These are phyloP conservation scores for Poeciliopsis paucimaculata DNA, from an alignment of 2,797 vertebrate genomes.

Conservation along the genomic window DNA sequence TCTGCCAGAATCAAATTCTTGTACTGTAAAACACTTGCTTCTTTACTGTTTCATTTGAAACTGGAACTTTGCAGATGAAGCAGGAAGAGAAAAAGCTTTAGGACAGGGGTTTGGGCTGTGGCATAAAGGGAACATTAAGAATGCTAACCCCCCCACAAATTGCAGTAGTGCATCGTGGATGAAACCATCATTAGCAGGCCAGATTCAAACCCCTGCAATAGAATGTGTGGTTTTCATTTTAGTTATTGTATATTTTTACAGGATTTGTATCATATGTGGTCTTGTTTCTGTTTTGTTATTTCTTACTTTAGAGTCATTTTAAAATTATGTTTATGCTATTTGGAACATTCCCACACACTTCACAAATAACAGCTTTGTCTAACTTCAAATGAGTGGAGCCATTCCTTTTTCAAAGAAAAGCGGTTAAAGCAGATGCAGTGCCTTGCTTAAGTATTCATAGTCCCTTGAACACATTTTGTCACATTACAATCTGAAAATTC, in stretches of 20 bases:
- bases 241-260: constrained; percentile 71
- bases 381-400: constrained; percentile 37
- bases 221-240: constrained; percentile 72
- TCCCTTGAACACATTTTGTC: neutral
- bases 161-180: constrained; percentile 51
- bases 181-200: constrained; percentile 43
- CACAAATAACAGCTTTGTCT: constrained; percentile 25
- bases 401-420: constrained; percentile 54
- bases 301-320: constrained; percentile 60
- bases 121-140: constrained; percentile 30
- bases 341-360: constrained; percentile 65
- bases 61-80: constrained; percentile 57
- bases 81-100: constrained; percentile 67
- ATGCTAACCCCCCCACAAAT: constrained; percentile 19
- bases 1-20: constrained; percentile 62
- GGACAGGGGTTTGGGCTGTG: constrained; percentile 54
- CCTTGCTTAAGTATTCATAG: neutral
- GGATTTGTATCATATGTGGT: constrained; percentile 70
- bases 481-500: neutral
- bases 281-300: constrained; percentile 63
- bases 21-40: constrained; percentile 54
- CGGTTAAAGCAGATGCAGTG: neutral
- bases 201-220: constrained; percentile 65
- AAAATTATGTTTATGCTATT: constrained; percentile 50
- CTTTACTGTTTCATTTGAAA: constrained; percentile 56